phyloP scores from a whole-genome alignment of 2,888 invertebrate genomes.

The Steromphala cineraria region DNA sequence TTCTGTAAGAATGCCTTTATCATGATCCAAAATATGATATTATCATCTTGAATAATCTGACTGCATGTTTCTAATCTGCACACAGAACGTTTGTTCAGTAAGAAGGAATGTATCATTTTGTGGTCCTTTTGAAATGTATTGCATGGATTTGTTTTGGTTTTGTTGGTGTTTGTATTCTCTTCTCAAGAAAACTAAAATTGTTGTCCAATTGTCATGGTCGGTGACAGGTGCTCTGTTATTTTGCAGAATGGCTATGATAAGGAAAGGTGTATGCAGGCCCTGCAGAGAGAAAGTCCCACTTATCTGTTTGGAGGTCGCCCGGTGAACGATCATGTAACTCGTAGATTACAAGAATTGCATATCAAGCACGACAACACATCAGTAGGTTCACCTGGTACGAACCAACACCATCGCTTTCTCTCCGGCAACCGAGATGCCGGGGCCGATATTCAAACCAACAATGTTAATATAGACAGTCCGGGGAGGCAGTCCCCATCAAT shows the following conservation, averaged over 20 bases:
- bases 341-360: constrained; percentile 5
- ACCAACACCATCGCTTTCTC: neutral
- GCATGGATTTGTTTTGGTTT: too few relatives aligned
- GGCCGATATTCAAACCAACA: constrained; percentile 6
- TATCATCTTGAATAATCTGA: too few relatives aligned
- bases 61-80: too few relatives aligned
- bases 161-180: too few relatives aligned
- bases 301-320: constrained; percentile 44
- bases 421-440: constrained; percentile 8
- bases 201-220: too few relatives aligned
- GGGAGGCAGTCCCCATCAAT: constrained; percentile 26
- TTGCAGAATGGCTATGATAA: constrained; percentile 66
- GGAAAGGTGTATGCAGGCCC: constrained; percentile 60
- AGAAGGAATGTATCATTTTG: too few relatives aligned
- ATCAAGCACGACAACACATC: neutral
- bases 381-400: neutral
- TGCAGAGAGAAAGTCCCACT: constrained; percentile 58
- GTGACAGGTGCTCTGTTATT: constrained; percentile 14
- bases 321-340: neutral
- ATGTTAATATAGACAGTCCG: neutral
- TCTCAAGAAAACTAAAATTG: too few relatives aligned
- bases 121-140: too few relatives aligned
- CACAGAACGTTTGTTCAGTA: too few relatives aligned
- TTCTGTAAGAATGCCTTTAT: too few relatives aligned
- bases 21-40: too few relatives aligned